Conservation (phyloP, 1,140 invertebrate species). For the Pachyrhynchus sulphureomaculatus region DNA sequence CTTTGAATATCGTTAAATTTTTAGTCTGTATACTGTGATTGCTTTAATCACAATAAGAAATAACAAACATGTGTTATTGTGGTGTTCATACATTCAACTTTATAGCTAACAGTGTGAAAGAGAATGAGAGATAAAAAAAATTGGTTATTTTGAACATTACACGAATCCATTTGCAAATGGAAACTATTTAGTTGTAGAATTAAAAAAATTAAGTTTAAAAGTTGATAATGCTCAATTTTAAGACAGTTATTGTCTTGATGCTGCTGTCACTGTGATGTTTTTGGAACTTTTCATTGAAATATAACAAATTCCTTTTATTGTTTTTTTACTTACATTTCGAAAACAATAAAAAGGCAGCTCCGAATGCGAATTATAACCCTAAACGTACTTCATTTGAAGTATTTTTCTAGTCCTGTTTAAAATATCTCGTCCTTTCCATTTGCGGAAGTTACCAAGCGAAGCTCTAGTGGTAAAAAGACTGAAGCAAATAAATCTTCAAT, state of each 20-base stretch:
- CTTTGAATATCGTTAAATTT: conserved; percentile 37
- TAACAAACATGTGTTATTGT: conserved; percentile 50
- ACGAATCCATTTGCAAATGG: conserved; percentile 15
- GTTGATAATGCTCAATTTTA: conserved; percentile 17
- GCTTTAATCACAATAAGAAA: conserved; percentile 40
- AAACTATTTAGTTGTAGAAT: conserved; percentile 11
- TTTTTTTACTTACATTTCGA: not conserved
- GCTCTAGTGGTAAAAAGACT: conserved; percentile 30
- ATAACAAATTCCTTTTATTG: conserved; percentile 13
- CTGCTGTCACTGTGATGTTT: conserved; percentile 21
- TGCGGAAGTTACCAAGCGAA: conserved; percentile 23
- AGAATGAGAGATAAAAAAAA: conserved; percentile 5
- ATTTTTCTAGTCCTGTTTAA: conserved; percentile 25
- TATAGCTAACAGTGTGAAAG: conserved; percentile 40
- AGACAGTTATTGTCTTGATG: conserved; percentile 8
- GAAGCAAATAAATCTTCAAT: conserved; percentile 25
- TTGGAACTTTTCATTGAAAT: not conserved
- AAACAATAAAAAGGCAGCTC: conserved; percentile 17
- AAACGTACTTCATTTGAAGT: not conserved
- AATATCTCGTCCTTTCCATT: conserved; percentile 22
- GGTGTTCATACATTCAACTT: conserved; percentile 49
- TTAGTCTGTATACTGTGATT: conserved; percentile 52
- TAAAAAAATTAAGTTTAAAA: not conserved
- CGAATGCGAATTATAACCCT: not conserved
- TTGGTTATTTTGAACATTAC: conserved; percentile 15